Conservation (phyloP, 2,888 invertebrate genomes). For the Eupithecia abbreviata region DNA sequence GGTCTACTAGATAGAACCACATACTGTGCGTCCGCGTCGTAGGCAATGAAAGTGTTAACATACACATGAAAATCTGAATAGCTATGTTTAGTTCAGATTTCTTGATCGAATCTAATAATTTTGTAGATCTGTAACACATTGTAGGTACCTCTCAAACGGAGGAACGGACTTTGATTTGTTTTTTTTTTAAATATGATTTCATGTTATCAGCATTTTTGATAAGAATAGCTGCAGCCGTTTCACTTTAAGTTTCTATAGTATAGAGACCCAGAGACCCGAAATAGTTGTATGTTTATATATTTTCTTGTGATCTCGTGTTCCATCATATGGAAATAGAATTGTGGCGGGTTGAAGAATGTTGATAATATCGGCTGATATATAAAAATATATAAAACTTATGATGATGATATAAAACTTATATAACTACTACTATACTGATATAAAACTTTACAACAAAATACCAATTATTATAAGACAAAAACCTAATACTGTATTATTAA, state of each 20-base stretch:
- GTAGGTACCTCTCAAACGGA: not conserved
- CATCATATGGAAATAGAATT: not conserved
- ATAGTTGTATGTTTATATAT: not conserved
- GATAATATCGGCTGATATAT: not conserved
- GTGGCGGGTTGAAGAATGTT: not conserved
- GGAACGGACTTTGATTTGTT: not conserved
- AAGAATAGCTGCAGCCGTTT: not conserved
- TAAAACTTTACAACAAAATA: too few species aligned
- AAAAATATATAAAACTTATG: too few species aligned
- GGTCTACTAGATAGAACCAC: too few species aligned
- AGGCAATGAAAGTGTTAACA: not conserved
- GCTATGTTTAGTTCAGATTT: not conserved
- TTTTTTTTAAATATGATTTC: not conserved
- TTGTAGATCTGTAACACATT: not conserved
- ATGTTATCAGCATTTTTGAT: not conserved
- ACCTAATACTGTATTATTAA: too few species aligned
- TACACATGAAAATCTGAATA: not conserved
- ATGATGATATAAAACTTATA: too few species aligned
- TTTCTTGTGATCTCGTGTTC: not conserved
- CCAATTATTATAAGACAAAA: too few species aligned
- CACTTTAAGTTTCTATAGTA: not conserved
- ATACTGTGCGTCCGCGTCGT: not conserved
- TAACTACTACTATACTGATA: too few species aligned
- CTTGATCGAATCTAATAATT: too few species aligned
- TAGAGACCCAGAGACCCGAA: too few species aligned